A percentile compares a stretch with the other conserved stretches of the same genome.
These are phyloP conservation scores for Rhorus exstirpatorius DNA, from an alignment of 2,888 invertebrate genomes.

Conservation along the genomic window DNA sequence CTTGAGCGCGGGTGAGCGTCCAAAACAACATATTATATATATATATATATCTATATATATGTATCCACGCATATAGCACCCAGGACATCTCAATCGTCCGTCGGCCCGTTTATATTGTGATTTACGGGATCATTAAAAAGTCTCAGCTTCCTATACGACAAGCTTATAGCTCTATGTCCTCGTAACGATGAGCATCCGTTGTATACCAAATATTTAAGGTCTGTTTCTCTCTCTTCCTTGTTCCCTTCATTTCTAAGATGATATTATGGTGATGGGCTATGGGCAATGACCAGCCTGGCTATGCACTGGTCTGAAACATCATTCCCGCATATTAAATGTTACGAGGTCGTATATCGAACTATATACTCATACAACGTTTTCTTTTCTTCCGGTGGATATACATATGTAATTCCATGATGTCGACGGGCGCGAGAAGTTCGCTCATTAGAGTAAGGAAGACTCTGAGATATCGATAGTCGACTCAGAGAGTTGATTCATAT, in stretches of 20 bases:
- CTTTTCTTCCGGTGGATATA: background rate
- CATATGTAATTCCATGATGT: background rate
- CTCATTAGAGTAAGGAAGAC: background rate
- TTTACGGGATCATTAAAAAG: slow-evolving; percentile 81
- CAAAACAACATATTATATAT: too few species aligned
- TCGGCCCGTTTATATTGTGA: slow-evolving; percentile 72
- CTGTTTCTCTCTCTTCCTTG: slow-evolving; percentile 40
- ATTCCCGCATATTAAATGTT: background rate
- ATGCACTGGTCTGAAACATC: too few species aligned
- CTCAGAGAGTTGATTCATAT: too few species aligned
- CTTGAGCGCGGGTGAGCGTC: slow-evolving; percentile 52
- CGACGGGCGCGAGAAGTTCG: background rate
- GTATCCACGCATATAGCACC: slow-evolving; percentile 11
- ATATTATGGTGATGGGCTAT: slow-evolving; percentile 38
- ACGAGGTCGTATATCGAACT: background rate
- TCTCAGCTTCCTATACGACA: slow-evolving; percentile 63
- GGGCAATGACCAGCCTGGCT: background rate
- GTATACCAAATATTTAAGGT: slow-evolving; percentile 68
- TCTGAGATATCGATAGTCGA: too few species aligned
- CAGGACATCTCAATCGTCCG: slow-evolving; percentile 64
- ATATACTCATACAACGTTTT: background rate
- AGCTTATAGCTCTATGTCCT: slow-evolving; percentile 48
- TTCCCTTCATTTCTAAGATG: slow-evolving; percentile 31
- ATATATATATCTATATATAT: too few species aligned
- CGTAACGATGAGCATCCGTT: slow-evolving; percentile 63